Percentiles rank a stretch among this genome's conserved stretches.
Evolutionary conservation across 92 coral and sea anemone species (phyloP).

Genomic region (Epizoanthus ramosus): DNA sequence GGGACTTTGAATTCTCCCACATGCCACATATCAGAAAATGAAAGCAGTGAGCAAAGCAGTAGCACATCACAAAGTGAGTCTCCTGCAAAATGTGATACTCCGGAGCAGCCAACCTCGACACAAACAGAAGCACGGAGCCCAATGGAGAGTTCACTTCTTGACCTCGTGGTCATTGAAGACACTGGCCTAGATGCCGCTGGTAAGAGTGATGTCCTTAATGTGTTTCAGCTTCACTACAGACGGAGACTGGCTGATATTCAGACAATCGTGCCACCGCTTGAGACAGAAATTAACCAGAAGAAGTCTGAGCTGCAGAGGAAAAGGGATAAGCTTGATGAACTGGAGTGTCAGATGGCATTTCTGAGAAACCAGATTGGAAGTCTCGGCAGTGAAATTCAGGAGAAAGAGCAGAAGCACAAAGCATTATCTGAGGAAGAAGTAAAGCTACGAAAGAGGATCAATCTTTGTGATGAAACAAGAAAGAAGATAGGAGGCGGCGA

Average conservation of each 20-base stretch:
- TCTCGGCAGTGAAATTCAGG: conserved; percentile 17
- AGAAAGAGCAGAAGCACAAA: conserved; percentile 23
- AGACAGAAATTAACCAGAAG: conserved; percentile 28
- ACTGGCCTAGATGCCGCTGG: conserved; percentile 33
- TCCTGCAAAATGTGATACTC: neutral
- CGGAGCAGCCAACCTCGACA: conserved; percentile 41
- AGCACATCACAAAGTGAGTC: neutral
- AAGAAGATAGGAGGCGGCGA: conserved; percentile 30
- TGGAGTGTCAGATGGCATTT: conserved; percentile 42
- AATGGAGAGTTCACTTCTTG: conserved; percentile 28
- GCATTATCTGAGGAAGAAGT: conserved; percentile 27
- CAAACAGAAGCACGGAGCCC: conserved; percentile 10
- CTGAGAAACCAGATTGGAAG: conserved; percentile 43
- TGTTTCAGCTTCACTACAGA: conserved; percentile 35
- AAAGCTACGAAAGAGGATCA: conserved; percentile 23
- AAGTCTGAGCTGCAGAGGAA: conserved; percentile 35
- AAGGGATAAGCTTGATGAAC: conserved; percentile 32
- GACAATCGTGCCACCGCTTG: conserved; percentile 25
- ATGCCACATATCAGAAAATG: neutral
- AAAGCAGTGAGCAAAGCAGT: neutral
- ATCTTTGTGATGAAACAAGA: conserved; percentile 35
- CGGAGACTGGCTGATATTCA: conserved; percentile 36
- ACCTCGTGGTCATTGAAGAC: conserved; percentile 36
- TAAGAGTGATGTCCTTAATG: conserved; percentile 35
- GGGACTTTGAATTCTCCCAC: neutral